These are phyloP conservation scores for Nephotettix cincticeps DNA, from an alignment of 1,140 invertebrate genomes.

Conservation along the genomic window DNA sequence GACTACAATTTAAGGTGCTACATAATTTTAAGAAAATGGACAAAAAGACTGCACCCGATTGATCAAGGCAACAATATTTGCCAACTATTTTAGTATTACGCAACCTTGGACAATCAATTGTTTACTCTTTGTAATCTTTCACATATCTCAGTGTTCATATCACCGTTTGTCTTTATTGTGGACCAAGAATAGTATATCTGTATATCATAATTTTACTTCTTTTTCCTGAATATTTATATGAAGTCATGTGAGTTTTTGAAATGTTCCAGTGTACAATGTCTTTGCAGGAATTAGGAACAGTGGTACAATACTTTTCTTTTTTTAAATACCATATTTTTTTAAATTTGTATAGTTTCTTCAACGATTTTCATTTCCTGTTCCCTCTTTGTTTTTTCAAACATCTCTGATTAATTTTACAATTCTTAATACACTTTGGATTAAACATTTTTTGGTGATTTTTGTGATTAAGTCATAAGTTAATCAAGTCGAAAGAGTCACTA, in stretches of 20 bases:
- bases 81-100: too few species aligned
- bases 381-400: too few species aligned
- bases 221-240: background rate
- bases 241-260: background rate
- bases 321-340: background rate
- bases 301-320: background rate
- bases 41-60: too few species aligned
- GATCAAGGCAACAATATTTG: too few species aligned
- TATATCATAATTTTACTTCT: too few species aligned
- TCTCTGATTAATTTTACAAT: too few species aligned
- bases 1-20: too few species aligned
- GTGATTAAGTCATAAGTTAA: too few species aligned
- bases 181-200: background rate
- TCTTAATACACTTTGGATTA: too few species aligned
- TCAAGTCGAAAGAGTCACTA: too few species aligned
- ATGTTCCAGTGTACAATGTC: background rate
- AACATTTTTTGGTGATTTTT: too few species aligned
- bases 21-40: too few species aligned
- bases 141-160: conserved; percentile 23
- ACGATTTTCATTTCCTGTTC: background rate
- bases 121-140: background rate
- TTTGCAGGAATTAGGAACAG: background rate
- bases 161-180: background rate
- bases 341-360: background rate
- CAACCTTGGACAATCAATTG: background rate